These are phyloP conservation scores for Hyles lineata DNA, from an alignment of 2,888 invertebrate genomes.

Conservation along the genomic window DNA sequence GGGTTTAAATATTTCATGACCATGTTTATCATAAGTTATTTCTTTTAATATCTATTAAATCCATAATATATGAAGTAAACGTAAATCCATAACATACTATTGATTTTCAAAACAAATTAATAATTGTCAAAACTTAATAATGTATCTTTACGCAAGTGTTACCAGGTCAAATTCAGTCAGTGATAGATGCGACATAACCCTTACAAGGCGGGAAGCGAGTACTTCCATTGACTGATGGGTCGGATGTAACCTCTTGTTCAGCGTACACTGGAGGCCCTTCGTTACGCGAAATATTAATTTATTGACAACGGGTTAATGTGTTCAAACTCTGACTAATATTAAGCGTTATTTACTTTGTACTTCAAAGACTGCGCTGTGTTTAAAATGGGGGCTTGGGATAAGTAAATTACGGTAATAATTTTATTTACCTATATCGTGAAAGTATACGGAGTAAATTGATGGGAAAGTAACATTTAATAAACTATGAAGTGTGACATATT, in stretches of 20 bases:
- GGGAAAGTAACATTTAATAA: not conserved
- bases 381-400: not conserved
- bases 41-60: too few relatives aligned
- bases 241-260: not conserved
- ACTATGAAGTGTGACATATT: too few relatives aligned
- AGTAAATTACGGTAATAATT: not conserved
- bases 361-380: not conserved
- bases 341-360: not conserved
- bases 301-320: conserved; percentile 18
- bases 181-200: not conserved
- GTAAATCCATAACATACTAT: too few relatives aligned
- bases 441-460: not conserved
- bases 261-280: not conserved
- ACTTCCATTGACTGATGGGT: conserved; percentile 19
- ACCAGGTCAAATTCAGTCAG: not conserved
- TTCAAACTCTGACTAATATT: conserved; percentile 3
- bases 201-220: not conserved
- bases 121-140: too few relatives aligned
- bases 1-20: too few relatives aligned
- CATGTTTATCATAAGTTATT: too few relatives aligned
- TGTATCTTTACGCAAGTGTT: not conserved
- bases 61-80: too few relatives aligned
- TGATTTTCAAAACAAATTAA: too few relatives aligned
- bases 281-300: conserved; percentile 15
- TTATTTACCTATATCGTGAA: not conserved